Base-by-base conservation (phyloP, 1,140 invertebrate genomes). In the Drosophila mayri region DNA sequence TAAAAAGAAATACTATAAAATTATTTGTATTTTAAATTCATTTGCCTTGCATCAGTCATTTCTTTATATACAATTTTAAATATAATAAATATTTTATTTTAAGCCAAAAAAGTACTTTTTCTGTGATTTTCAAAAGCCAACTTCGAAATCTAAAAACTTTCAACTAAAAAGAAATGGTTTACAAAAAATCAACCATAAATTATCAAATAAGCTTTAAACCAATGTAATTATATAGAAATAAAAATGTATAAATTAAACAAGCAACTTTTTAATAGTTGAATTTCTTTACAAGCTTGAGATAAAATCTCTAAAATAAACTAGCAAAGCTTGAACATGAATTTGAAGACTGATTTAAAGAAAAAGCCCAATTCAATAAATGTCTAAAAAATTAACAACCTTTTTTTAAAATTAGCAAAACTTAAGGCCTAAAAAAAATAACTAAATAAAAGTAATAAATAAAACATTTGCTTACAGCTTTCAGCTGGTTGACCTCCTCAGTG, bases 401-500 rank as follows among this genome's bases (percentile, higher is more conserved):
- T 22, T 12, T 12, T 12, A 44, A 22, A 54, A 35, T 25, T 18
- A 37, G 5, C 16, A 11, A 25, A 11, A 18, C 0, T 18, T 7
- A 49, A 14, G 5, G 8, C 0, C 12, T 7, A 49, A 30, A 0
- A 41, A n/a, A 16, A 9, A n/a, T n/a, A 43, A 35, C 18, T n/a
- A 25, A 43, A 63, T 20, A 0, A 22, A 30, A 11, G 10, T 35
- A 52, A 8, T 46, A 71, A 60, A 46, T 49, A 67, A 75, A 75
- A 67, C 52, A 50, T 66, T 87, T 75, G 91, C 92, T 93, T 93
- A 93, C 92, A 86, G 92, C 88, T 92, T 91, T 91, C 44, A 93
- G 83, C 91, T 92, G 88, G 92, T 84, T 91, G 55, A 92, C 75
- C 67, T 93, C 91, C 82, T 93, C 92, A 73, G 80, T 88, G 82